phyloP scores from a whole-genome alignment of 2,113 vertebrate species.

The Chaenocephalus aceratus region DNA sequence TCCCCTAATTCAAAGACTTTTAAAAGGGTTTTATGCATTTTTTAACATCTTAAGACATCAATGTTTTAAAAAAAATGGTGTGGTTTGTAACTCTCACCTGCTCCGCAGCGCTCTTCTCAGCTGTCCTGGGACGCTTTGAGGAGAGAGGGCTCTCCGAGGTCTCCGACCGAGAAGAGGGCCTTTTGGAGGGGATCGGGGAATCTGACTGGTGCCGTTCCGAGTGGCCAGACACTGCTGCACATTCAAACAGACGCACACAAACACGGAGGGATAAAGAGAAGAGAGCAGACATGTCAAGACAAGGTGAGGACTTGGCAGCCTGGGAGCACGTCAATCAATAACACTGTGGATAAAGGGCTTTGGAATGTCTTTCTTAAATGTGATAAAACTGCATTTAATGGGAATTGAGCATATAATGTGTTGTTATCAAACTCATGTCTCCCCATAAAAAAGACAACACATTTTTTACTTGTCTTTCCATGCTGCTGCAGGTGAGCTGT shows the following conservation, averaged over 20 bases:
- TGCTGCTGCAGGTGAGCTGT: slow-evolving; percentile 40
- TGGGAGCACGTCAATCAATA: slow-evolving; percentile 72
- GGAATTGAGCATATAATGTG: slow-evolving; percentile 45
- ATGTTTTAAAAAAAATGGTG: slow-evolving; percentile 10
- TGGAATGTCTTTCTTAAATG: slow-evolving; percentile 66
- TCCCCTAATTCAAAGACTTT: slow-evolving; percentile 56
- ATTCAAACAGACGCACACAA: slow-evolving; percentile 55
- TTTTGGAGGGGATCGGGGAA: slow-evolving; percentile 89
- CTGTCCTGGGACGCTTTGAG: slow-evolving; percentile 91
- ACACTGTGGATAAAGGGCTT: slow-evolving; percentile 64
- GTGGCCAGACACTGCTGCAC: slow-evolving; percentile 85
- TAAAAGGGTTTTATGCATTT: slow-evolving; percentile 23
- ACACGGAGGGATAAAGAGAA: slow-evolving; percentile 48
- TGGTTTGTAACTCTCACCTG: slow-evolving; percentile 87
- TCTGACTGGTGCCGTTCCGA: slow-evolving; percentile 91
- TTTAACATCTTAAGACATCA: slow-evolving; percentile 39
- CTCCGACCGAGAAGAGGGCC: slow-evolving; percentile 87
- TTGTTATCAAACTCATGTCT: slow-evolving; percentile 43
- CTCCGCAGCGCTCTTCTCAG: slow-evolving; percentile 91
- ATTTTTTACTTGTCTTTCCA: slow-evolving; percentile 39
- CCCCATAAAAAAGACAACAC: slow-evolving; percentile 34
- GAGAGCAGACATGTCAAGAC: slow-evolving; percentile 62
- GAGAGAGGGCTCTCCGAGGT: slow-evolving; percentile 88
- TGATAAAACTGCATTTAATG: slow-evolving; percentile 70
- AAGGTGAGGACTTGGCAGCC: slow-evolving; percentile 57